Evolutionary conservation across 2,797 vertebrate genomes (phyloP), one percentile per base, ranked within the genome.

Genomic region (Epinephelus awoara): DNA sequence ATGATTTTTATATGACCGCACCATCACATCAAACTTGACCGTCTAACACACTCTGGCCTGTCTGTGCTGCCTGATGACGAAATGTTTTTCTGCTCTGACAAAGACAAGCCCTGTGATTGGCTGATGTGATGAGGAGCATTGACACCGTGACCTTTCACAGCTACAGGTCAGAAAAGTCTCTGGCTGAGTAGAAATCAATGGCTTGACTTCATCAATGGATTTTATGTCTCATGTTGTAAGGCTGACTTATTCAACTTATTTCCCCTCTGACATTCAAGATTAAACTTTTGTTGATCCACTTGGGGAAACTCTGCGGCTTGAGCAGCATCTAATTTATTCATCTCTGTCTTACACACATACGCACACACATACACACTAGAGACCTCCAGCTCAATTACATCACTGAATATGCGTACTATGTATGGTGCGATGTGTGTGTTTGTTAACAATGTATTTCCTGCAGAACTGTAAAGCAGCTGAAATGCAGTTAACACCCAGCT

Each of bases 121-220:
- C 68, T 77, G 46, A 58, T 47, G 47, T 44, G n/a, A 72, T 8
- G 25, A 59, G 27, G 65, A 72, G 61, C 3, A 1, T 18, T 81
- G 90, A 88, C 87, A 86, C 40, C 21, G 29, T 61, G 88, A 86
- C 63, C 88, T 91, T 93, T 88, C 19, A 19, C 21, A 69, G 82
- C 79, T 54, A 54, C 76, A 72, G 67, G 67, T 84, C 70, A 70
- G 74, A 85, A 76, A 85, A 84, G 66, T 85, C 58, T 67, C 18
- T 13, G 47, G 29, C 55, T 80, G 83, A 86, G 83, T 23, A 61
- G 62, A 89, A 89, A 91, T 93, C 80, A 2, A 91, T 92, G 29
- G 11, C 56, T 67, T 25, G 59, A 84, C 87, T 84, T 84, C 61
- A 84, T 85, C 59, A 72, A 90, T 89, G 57, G 89, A 93, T 89